Evolutionary conservation across 2,797 vertebrate species (phyloP).

Genomic region (Lateolabrax maculatus): DNA sequence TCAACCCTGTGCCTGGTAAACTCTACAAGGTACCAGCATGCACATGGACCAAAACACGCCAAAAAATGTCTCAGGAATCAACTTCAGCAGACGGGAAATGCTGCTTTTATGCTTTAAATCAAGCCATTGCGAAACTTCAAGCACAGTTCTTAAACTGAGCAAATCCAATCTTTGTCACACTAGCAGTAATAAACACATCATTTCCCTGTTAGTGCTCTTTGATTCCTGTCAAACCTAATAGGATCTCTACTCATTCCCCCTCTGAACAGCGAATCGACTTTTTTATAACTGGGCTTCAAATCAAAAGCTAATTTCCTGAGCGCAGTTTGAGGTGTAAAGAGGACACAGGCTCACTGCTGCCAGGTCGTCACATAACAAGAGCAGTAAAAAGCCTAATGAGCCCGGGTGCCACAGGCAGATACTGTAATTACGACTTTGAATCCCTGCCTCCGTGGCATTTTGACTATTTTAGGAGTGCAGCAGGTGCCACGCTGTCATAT

Average conservation of each 20-base stretch:
- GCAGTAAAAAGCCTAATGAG: conserved; percentile 42
- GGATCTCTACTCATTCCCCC: conserved; percentile 26
- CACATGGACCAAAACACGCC: not conserved
- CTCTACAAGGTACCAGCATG: not conserved
- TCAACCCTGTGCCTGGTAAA: not conserved
- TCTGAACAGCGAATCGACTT: not conserved
- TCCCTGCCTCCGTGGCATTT: conserved; percentile 19
- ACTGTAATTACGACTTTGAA: conserved; percentile 51
- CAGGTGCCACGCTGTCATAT: conserved; percentile 26
- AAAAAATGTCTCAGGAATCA: conserved; percentile 5
- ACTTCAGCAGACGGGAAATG: not conserved
- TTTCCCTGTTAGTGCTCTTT: not conserved
- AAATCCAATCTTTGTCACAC: not conserved
- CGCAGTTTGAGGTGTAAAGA: conserved; percentile 25
- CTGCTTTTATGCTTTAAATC: conserved; percentile 1
- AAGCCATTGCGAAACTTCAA: conserved; percentile 21
- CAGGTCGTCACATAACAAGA: conserved; percentile 34
- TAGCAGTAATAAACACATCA: conserved; percentile 30
- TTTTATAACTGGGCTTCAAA: conserved; percentile 27
- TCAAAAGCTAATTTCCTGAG: conserved; percentile 46
- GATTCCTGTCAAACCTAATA: conserved; percentile 28
- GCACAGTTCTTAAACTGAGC: not conserved
- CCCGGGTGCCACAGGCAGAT: conserved; percentile 7
- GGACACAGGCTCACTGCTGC: conserved; percentile 28
- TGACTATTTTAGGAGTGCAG: conserved; percentile 33